Percentiles rank a stretch among this genome's conserved stretches.
Evolutionary conservation across 2,888 invertebrate species (phyloP).

Genomic region (Monoplex corrugatus): DNA sequence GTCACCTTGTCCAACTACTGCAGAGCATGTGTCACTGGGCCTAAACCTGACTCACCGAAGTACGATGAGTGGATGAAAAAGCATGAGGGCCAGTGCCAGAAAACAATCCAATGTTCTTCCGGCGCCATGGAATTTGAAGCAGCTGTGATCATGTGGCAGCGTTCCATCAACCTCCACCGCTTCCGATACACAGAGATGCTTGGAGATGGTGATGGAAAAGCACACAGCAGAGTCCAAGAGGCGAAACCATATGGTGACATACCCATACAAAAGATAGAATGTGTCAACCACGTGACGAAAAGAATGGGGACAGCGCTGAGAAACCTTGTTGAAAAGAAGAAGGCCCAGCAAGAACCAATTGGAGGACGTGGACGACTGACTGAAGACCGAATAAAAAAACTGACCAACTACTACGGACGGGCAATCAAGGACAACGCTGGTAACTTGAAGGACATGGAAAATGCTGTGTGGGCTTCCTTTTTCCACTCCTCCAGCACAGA

Average conservation of each 20-base stretch:
- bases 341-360: not conserved
- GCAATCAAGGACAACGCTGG: conserved; percentile 36
- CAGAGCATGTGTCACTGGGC: conserved; percentile 9
- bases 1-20: conserved; percentile 38
- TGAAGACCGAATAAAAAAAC: not conserved
- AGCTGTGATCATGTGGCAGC: conserved; percentile 1
- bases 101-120: not conserved
- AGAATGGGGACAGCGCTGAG: conserved; percentile 36
- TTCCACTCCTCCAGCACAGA: conserved; percentile 23
- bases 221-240: not conserved
- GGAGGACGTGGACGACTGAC: conserved; percentile 41
- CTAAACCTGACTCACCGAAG: not conserved
- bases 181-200: conserved; percentile 8
- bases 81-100: conserved; percentile 6
- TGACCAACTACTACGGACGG: not conserved
- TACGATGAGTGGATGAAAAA: not conserved
- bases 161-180: conserved; percentile 26
- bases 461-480: conserved; percentile 38
- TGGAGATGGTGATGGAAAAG: conserved; percentile 23
- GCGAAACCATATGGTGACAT: not conserved
- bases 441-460: not conserved
- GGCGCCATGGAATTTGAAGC: conserved; percentile 40
- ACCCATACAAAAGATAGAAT: not conserved
- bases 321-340: conserved; percentile 1
- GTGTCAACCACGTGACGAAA: conserved; percentile 29